Evolutionary conservation across 2,888 invertebrate species (phyloP).

Genomic region (Oligia strigilis): DNA sequence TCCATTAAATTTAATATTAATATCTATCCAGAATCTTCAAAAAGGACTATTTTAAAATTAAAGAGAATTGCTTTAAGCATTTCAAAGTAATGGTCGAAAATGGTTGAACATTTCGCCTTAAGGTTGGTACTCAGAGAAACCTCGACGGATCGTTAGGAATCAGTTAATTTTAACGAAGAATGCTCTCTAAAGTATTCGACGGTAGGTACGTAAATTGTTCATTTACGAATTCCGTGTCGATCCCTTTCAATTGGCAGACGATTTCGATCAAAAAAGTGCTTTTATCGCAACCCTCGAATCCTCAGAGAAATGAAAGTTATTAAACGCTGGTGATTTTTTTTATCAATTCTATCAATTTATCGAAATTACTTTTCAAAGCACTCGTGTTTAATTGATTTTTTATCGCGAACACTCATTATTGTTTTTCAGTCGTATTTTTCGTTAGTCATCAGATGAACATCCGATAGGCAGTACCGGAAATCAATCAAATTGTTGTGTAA

Average conservation of each 20-base stretch:
- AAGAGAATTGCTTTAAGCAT: conserved; percentile 66
- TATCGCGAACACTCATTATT: conserved; percentile 47
- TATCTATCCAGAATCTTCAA: conserved; percentile 28
- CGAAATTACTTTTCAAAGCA: conserved; percentile 48
- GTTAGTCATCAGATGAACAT: conserved; percentile 35
- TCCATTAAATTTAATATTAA: conserved; percentile 24
- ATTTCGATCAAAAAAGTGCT: conserved; percentile 65
- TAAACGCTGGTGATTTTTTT: conserved; percentile 50
- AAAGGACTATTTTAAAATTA: conserved; percentile 45
- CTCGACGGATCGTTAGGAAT: conserved; percentile 63
- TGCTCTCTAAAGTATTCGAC: conserved; percentile 65
- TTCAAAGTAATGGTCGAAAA: conserved; percentile 68
- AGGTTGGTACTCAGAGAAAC: conserved; percentile 63
- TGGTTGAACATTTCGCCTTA: conserved; percentile 67
- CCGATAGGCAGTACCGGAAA: conserved; percentile 33
- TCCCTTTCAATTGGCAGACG: conserved; percentile 69
- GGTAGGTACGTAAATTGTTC: conserved; percentile 70
- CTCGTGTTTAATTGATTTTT: conserved; percentile 57
- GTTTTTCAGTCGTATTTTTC: conserved; percentile 37
- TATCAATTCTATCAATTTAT: conserved; percentile 55
- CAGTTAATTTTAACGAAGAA: conserved; percentile 70
- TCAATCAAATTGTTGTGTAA: conserved; percentile 66
- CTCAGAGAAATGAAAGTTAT: conserved; percentile 56
- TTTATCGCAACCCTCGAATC: conserved; percentile 58
- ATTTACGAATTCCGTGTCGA: conserved; percentile 67